phyloP scores from a whole-genome alignment of 2,113 vertebrate genomes.

The Donacobius atricapilla region DNA sequence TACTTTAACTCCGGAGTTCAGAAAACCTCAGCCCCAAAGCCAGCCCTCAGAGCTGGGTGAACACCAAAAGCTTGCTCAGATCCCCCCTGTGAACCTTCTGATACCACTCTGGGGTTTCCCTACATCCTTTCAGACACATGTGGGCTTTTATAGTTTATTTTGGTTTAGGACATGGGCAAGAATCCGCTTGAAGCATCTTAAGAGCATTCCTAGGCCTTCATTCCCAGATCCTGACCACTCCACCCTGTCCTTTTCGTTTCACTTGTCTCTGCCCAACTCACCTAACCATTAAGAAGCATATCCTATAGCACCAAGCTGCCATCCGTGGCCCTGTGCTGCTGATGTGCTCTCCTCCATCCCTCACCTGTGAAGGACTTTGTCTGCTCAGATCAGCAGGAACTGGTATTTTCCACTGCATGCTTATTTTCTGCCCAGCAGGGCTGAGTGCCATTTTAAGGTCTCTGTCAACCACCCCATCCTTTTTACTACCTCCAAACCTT shows the following conservation, averaged over 20 bases:
- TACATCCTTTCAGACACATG: background rate
- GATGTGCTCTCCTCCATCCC: background rate
- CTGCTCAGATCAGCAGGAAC: background rate
- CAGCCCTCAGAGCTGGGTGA: background rate
- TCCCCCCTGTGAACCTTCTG: background rate
- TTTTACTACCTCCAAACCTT: conserved; percentile 22
- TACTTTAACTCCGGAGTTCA: background rate
- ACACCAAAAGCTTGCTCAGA: background rate
- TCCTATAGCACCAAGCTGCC: background rate
- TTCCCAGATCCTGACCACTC: background rate
- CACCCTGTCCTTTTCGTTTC: background rate
- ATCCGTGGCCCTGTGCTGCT: background rate
- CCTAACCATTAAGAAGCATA: background rate
- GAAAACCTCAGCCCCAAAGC: background rate
- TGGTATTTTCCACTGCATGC: background rate
- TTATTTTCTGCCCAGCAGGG: background rate
- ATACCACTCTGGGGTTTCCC: background rate
- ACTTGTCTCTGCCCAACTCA: background rate
- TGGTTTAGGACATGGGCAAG: background rate
- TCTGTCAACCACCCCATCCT: background rate
- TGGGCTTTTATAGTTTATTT: background rate
- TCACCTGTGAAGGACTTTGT: conserved; percentile 35
- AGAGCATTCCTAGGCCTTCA: rapidly evolving
- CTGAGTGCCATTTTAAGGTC: background rate
- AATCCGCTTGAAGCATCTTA: background rate